Evolutionary conservation across 2,888 invertebrate species (phyloP).

Genomic region (Machimus atricapillus): DNA sequence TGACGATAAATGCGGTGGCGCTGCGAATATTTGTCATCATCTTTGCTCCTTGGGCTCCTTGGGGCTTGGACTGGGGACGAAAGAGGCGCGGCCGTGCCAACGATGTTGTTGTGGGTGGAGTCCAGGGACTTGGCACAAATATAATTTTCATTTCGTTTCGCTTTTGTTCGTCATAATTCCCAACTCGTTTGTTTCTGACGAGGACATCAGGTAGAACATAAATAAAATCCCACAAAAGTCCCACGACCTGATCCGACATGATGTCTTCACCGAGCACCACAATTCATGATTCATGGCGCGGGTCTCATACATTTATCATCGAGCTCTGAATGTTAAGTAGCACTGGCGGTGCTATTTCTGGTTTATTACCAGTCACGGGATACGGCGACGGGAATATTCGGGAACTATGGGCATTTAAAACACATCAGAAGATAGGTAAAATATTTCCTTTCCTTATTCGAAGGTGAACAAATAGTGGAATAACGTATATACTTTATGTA

Average conservation of each 20-base stretch:
- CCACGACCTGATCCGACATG: conserved; percentile 14
- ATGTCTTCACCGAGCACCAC: neutral
- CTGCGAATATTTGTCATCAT: conserved; percentile 25
- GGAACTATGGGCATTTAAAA: conserved; percentile 3
- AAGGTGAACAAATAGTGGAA: neutral
- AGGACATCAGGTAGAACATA: conserved; percentile 36
- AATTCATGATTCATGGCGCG: conserved; percentile 27
- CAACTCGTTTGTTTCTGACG: conserved; percentile 33
- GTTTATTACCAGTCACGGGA: conserved; percentile 5
- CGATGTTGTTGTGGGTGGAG: neutral
- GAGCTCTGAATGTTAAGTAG: conserved; percentile 26
- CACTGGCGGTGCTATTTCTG: conserved; percentile 14
- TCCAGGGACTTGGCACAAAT: neutral
- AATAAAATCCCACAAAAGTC: conserved; percentile 27
- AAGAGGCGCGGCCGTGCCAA: neutral
- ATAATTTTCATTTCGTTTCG: conserved; percentile 28
- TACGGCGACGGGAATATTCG: neutral
- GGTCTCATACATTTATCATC: conserved; percentile 19
- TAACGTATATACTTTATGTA: neutral
- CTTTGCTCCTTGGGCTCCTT: neutral
- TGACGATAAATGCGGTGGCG: conserved; percentile 19
- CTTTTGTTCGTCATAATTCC: conserved; percentile 30
- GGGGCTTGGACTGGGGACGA: neutral
- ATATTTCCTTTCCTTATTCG: neutral
- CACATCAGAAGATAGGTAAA: neutral